Percentiles rank a stretch among this genome's conserved stretches.
Conservation (phyloP, 37 sponge, comb jelly and placozoan genomes). For the Tethya wilhelma region DNA sequence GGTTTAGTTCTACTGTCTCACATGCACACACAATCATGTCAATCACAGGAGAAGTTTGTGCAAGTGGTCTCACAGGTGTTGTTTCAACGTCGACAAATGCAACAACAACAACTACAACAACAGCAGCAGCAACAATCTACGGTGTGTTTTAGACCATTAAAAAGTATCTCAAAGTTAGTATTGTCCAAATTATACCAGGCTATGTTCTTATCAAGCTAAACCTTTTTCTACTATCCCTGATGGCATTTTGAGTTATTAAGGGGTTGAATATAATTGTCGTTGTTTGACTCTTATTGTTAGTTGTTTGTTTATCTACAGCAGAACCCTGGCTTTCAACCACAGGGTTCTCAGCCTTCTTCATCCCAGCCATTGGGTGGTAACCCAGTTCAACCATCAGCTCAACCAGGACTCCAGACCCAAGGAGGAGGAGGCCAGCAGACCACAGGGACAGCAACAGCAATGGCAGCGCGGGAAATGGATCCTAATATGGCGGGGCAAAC, state of each 20-base stretch:
- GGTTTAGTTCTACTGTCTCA: no score
- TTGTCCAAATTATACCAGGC: no score
- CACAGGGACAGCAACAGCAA: conserved; percentile 34
- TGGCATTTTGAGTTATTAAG: no score
- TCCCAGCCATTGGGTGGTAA: no score
- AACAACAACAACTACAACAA: conserved; percentile 16
- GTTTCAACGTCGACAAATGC: not conserved
- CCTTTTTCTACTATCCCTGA: no score
- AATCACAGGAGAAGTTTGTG: conserved; percentile 49
- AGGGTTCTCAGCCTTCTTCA: no score
- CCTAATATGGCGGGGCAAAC: not conserved
- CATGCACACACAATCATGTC: no score
- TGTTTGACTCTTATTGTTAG: not conserved
- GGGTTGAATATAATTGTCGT: no score
- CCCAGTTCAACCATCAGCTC: no score
- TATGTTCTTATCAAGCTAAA: no score
- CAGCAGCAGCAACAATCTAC: conserved; percentile 16
- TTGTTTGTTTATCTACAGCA: not conserved
- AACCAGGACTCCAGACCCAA: no score
- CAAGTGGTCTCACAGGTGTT: conserved; percentile 39
- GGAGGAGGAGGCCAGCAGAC: no score
- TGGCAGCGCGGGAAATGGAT: not conserved
- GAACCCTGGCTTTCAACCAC: not conserved
- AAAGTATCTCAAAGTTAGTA: not conserved
- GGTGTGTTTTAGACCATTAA: not conserved